Base-by-base conservation (phyloP, 2,797 vertebrate species). In the Hyperoplus immaculatus region DNA sequence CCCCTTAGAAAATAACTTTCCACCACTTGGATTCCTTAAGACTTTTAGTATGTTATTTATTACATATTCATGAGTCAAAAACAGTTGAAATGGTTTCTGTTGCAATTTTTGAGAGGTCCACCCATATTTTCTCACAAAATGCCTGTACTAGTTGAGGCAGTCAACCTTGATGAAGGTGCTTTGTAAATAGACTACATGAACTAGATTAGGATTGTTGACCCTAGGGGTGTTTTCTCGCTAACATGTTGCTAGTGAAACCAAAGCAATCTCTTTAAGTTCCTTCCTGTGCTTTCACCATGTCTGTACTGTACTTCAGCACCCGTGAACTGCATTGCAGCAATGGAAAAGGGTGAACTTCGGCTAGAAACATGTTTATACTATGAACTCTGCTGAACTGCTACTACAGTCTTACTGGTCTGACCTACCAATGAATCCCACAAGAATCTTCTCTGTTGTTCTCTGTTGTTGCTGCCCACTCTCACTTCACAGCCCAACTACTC, bases 401-500 rank as follows among this genome's bases (percentile, higher is more conserved):
- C 46, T 60, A 58, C 4, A 50, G 42, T 15, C 77, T 53, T 21
- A n/a, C 63, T 77, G 75, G 8, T 77, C 36, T 66, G 69, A 55
- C 64, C 64, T 42, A 49, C 21, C 58, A 56, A 8, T 57, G 15
- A 83, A 50, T 84, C 82, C 82, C 88, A 75, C 13, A 9, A 67
- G 69, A 71, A 55, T 63, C 18, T 46, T 51, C 42, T 83, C 39
- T 83, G 50, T 84, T 61, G 39, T 46, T 51, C 42, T 83, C 39
- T 83, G 50, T 84, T 61, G 39, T 74, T 51, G 38, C 47, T 75
- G 77, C 75, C 75, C 78, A 59, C 60, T 83, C 55, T 51, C 8
- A 4, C 16, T 45, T 75, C 64, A 50, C 80, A 72, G 50, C 39
- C 51, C 15, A 6, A 58, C 16, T 50, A 16, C 64, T 60, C 56